Evolutionary conservation across 2,888 invertebrate genomes (phyloP), one percentile per base, ranked within the genome.

Genomic region (Pseudeuparius sepicola): DNA sequence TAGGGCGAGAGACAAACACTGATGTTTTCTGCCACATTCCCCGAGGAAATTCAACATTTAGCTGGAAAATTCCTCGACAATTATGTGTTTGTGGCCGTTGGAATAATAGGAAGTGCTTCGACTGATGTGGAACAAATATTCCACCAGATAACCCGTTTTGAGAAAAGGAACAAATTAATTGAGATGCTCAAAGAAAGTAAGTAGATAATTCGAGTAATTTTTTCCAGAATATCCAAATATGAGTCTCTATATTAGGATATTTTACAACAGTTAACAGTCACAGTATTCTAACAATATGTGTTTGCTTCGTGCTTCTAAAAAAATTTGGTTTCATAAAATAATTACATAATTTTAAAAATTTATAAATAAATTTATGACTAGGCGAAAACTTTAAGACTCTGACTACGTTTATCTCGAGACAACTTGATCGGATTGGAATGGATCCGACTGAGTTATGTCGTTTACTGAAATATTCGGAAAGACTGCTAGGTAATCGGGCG

Each of bases 31-130:
- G 86, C 85, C 0, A 86, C 86, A 0, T 84, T 84, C 52, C 77
- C 79, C 0, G 65, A 69, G 24, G 72, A 66, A 16, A 71, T 84
- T 11, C 94, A 96, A 60, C 69, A 71, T 26, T 61, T 92, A 44
- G 90, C 92, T 0, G 71, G 71, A 0, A 73, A 80, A 31, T 93
- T 86, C 57, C 64, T 96, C 10, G 66, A 71, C 43, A 64, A 77
- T 37, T 93, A 94, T 55, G 55, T 90, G n/a, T 94, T 93, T 55
- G 70, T 94, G 4, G 74, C 86, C 0, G 82, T 96, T 11, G 97
- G 96, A 25, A 78, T 86, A 6, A 81, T 97, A 1, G 97, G 97
- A 1, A 87, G 90, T 2, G 96, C 96, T 4, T 92, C 89, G 51
- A 59, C 78, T 0, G 94, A 97, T 60, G 92, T 97, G 0, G 75